These are phyloP conservation scores for Drosophila helvetica DNA, from an alignment of 2,888 invertebrate species.

Conservation along the genomic window DNA sequence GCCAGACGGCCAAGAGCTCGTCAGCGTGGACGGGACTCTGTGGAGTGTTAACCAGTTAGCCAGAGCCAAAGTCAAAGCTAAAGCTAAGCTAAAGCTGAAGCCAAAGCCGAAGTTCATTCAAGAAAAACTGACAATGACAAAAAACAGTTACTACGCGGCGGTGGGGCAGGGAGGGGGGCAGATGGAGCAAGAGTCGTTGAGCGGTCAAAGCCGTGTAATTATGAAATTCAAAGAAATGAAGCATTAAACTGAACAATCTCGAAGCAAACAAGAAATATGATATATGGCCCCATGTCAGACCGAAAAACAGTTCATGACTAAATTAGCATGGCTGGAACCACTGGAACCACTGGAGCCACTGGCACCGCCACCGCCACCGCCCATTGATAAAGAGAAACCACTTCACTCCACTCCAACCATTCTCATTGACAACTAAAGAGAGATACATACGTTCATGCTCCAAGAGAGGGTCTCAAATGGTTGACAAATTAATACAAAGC, in stretches of 20 bases:
- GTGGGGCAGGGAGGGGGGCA: not conserved
- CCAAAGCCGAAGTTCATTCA: conserved; percentile 65
- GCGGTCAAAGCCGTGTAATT: conserved; percentile 79
- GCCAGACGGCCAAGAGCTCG: conserved; percentile 13
- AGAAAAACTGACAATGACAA: conserved; percentile 58
- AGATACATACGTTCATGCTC: not conserved
- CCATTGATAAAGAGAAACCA: conserved; percentile 32
- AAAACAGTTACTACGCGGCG: conserved; percentile 24
- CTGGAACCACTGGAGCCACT: conserved; percentile 3
- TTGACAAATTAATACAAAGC: conserved; percentile 73
- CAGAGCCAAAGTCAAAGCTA: conserved; percentile 1
- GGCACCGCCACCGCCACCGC: conserved; percentile 9
- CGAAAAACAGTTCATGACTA: conserved; percentile 44
- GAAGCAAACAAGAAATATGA: conserved; percentile 39
- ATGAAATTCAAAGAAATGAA: conserved; percentile 77
- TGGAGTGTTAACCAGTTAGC: conserved; percentile 49
- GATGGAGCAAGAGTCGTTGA: conserved; percentile 58
- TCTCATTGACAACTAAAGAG: conserved; percentile 38
- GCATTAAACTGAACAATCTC: conserved; percentile 50
- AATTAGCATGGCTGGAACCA: conserved; percentile 44
- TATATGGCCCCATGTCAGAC: conserved; percentile 1
- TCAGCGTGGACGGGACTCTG: conserved; percentile 30
- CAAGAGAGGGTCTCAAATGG: conserved; percentile 31
- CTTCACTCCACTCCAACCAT: not conserved
- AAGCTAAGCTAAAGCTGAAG: not conserved